These are phyloP conservation scores for Mantis religiosa DNA, from an alignment of 2,888 invertebrate species.

Conservation along the genomic window DNA sequence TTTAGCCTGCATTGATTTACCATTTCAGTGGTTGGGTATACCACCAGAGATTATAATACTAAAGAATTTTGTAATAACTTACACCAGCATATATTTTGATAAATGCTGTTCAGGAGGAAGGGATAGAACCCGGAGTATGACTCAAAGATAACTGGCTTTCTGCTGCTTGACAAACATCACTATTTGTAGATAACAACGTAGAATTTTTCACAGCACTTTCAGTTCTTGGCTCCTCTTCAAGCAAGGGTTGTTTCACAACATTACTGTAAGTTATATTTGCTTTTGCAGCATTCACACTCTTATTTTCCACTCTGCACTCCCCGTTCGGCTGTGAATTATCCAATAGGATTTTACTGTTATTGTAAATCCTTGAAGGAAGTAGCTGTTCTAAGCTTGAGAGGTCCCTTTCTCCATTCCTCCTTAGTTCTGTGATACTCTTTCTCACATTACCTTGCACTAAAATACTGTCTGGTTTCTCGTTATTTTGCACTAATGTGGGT, in stretches of 20 bases:
- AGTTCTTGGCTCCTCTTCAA: conserved; percentile 7
- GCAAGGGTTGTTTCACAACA: conserved; percentile 20
- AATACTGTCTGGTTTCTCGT: background rate
- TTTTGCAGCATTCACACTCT: background rate
- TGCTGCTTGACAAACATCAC: background rate
- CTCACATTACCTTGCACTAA: background rate
- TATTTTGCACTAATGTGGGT: background rate
- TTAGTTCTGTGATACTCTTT: background rate
- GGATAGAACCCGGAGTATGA: background rate
- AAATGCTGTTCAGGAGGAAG: background rate
- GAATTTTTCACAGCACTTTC: background rate
- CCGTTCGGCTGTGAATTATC: background rate
- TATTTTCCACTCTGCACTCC: background rate
- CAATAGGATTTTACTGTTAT: background rate
- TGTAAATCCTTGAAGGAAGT: conserved; percentile 22
- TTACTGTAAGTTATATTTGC: conserved; percentile 22
- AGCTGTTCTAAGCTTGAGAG: conserved; percentile 33
- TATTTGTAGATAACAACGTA: background rate
- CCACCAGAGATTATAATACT: too few relatives aligned
- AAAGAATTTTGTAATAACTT: too few relatives aligned
- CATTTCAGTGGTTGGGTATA: too few relatives aligned
- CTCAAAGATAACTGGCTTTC: background rate
- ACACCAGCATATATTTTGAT: too few relatives aligned
- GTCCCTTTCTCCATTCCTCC: conserved; percentile 28
- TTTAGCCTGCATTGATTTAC: too few relatives aligned